Evolutionary conservation across 1,140 invertebrate species (phyloP), one percentile per base, ranked within the genome.

Genomic region (Oscheius sp.): DNA sequence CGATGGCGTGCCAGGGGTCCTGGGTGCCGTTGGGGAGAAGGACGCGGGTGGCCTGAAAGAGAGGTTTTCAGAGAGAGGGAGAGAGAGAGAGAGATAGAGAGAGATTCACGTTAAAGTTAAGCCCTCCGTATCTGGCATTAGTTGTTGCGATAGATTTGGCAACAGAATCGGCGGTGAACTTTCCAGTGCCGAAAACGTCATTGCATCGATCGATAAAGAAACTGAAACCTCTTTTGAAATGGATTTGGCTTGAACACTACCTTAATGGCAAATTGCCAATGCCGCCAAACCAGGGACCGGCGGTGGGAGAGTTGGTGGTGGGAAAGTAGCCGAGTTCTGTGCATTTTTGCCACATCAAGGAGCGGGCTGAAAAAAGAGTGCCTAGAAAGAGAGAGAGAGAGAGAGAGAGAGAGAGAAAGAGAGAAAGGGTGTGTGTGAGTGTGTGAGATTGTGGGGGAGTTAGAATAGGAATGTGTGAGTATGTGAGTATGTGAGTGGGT

Each of bases 321-420:
- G 95, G 93, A 85, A 91, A 95, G 82, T 93, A 95, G 26, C 93
- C 94, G 85, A 95, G 96, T 85, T 96, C 94, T 20, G 91, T 92
- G 83, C 94, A 96, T 0, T 93, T 95, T 85, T 96, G 94, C 83
- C 94, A 96, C 10, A 88, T 91, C 94, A 93, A 96, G 81, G 93
- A 91, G 13, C 86, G 78, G 64, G 82, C 84, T 55, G n/a, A 4
- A 55, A 55, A 55, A 7, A 4, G 23, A 55, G 15, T 4, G 23
- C n/a, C n/a, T n/a, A n/a, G n/a, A n/a, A n/a, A n/a, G n/a, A n/a
- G n/a, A n/a, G n/a, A n/a, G n/a, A n/a, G n/a, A n/a, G n/a, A n/a
- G n/a, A n/a, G n/a, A n/a, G n/a, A n/a, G n/a, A n/a, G n/a, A n/a
- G n/a, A n/a, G n/a, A n/a, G n/a, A n/a, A n/a, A n/a, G n/a, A n/a